These are phyloP conservation scores for Selene dorsalis DNA, from an alignment of 2,797 vertebrate species.

Conservation along the genomic window DNA sequence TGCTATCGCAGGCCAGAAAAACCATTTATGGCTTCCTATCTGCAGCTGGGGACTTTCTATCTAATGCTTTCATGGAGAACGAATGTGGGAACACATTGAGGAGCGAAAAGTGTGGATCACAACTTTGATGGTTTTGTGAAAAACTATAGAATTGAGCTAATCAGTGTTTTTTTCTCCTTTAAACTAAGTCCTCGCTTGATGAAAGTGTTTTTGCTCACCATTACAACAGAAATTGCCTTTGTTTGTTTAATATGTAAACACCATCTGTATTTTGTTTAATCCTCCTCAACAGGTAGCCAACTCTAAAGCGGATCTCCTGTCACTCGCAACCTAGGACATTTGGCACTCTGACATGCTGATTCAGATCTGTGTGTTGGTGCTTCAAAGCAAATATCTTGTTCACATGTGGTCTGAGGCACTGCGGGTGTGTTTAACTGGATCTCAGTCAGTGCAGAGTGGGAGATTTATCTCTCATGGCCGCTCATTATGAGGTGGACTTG, in stretches of 20 bases:
- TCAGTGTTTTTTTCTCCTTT: slow-evolving; percentile 4
- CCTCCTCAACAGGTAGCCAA: slow-evolving; percentile 79
- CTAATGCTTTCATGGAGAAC: neutral
- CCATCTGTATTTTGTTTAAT: slow-evolving; percentile 80
- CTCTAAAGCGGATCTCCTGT: slow-evolving; percentile 74
- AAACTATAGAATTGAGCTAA: slow-evolving; percentile 7
- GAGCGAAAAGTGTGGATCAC: neutral
- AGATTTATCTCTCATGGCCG: slow-evolving; percentile 69
- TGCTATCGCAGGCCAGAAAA: slow-evolving; percentile 56
- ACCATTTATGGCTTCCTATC: slow-evolving; percentile 45
- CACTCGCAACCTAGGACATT: slow-evolving; percentile 73
- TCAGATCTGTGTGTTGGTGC: slow-evolving; percentile 68
- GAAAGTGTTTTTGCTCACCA: slow-evolving; percentile 18
- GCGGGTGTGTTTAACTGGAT: slow-evolving; percentile 73
- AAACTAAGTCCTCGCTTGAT: slow-evolving; percentile 20
- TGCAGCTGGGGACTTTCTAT: slow-evolving; percentile 4
- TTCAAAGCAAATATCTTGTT: slow-evolving; percentile 79
- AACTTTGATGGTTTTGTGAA: slow-evolving; percentile 5
- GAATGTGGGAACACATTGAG: neutral
- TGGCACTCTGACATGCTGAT: slow-evolving; percentile 66
- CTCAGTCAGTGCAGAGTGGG: slow-evolving; percentile 59
- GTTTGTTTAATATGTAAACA: slow-evolving; percentile 74
- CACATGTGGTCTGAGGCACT: slow-evolving; percentile 71
- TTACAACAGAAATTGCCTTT: slow-evolving; percentile 46
- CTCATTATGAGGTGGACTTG: slow-evolving; percentile 72